Base-by-base conservation (phyloP, 35 echinoderm and acorn worm genomes). In the Patiria miniata region DNA sequence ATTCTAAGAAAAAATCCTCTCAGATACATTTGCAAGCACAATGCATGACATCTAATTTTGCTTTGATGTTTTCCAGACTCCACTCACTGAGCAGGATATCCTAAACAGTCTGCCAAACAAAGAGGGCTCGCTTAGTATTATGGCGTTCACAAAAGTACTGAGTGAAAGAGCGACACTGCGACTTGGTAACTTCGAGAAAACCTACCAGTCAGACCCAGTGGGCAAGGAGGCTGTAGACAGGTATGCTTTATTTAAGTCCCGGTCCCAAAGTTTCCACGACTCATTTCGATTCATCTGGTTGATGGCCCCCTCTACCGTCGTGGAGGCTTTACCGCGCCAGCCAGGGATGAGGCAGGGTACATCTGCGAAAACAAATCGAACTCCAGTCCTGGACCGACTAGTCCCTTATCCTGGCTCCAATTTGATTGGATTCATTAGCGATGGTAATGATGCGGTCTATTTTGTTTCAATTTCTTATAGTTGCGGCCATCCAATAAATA, bases 1-100 rank as follows among this genome's bases (percentile, higher is more conserved):
- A n/a, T n/a, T n/a, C 42, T 47, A 47, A 12, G 4, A 6, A 47
- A 12, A 47, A 47, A 47, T 12, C 42, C 12, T 47, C 12, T 47
- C 42, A 47, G 12, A 47, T 6, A 6, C 42, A 47, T 6, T 4
- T 47, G 4, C 4, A 47, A 47, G 42, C 12, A 12, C 4, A 12
- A 47, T 47, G 42, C 42, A n/a, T 47, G 42, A 47, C 4, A 47
- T 12, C 42, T 47, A n/a, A n/a, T n/a, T n/a, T n/a, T n/a, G n/a
- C n/a, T n/a, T n/a, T n/a, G n/a, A n/a, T n/a, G n/a, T 73, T 51
- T 1, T 19, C 55, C 33, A 85, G 83, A 85, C 51, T 85, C 37
- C 86, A 30, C n/a, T 81, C 0, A 55, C 76, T 19, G 86, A 88
- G 52, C 51, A 88, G 18, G 86, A 80, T 21, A 39, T 88, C 40